Evolutionary conservation across 2,113 vertebrate species (phyloP).

Genomic region (Clupea harengus): DNA sequence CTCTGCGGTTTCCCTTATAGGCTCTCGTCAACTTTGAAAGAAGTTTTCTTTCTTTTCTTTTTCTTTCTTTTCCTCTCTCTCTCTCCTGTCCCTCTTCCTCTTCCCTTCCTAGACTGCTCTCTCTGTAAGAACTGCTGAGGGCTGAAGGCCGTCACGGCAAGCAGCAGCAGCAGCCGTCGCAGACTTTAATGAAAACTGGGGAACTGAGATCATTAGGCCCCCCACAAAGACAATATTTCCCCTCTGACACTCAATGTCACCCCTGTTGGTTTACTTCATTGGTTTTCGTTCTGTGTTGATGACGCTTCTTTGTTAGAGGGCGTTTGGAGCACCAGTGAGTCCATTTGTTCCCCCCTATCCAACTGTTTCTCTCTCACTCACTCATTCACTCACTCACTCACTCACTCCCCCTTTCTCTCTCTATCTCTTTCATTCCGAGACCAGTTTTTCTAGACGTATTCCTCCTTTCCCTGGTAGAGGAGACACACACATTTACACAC

Average conservation of each 20-base stretch:
- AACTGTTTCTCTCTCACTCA: neutral
- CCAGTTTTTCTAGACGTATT: too few species aligned
- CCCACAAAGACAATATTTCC: constrained; percentile 57
- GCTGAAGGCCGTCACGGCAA: constrained; percentile 40
- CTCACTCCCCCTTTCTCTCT: too few species aligned
- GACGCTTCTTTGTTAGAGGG: neutral
- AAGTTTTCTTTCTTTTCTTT: too few species aligned
- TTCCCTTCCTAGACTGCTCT: constrained; percentile 48
- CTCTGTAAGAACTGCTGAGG: constrained; percentile 31
- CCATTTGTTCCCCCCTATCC: neutral
- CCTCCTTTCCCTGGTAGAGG: neutral
- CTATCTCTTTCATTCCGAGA: neutral
- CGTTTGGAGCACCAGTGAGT: neutral
- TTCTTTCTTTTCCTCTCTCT: neutral
- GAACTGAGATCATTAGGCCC: constrained; percentile 33
- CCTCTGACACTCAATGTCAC: neutral
- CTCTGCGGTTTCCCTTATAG: neutral
- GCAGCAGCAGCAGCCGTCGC: neutral
- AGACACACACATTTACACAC: neutral
- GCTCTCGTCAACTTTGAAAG: too few species aligned
- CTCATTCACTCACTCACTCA: too few species aligned
- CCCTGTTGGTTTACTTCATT: neutral
- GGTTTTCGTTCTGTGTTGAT: neutral
- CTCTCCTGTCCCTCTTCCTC: neutral
- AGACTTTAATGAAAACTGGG: constrained; percentile 67